Evolutionary conservation across 2,888 invertebrate genomes (phyloP), one percentile per base, ranked within the genome.

Genomic region (Dugesia japonica): DNA sequence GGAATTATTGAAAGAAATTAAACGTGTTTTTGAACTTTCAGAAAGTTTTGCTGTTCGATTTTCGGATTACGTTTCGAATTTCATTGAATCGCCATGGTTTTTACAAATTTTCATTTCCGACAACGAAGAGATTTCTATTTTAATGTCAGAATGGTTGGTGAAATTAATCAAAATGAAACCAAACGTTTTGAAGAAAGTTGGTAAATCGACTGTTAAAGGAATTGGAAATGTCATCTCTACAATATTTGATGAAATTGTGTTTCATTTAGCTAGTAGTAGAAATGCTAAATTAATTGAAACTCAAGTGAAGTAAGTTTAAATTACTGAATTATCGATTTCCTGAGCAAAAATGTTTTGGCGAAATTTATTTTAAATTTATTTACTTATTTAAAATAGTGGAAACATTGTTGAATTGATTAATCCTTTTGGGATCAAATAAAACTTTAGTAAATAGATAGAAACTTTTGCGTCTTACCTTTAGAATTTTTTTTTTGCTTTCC

Each of bases 61-160:
- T 76, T 38, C 76, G 1, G 72, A 71, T 27, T 26, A n/a, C 13
- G 76, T 33, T 9, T 38, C 28, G 15, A 26, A 20, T 9, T 17
- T 71, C 0, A 26, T 84, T 28, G 79, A 81, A 73, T 83, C 82
- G 9, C 81, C 81, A 13, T 83, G 83, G 82, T 79, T 84, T 42
- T 81, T 84, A 17, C 84, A 84, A 79, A 79, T 84, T 79, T 78
- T 84, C 78, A 82, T 84, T 71, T 80, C 83, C 26, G 84, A 84
- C 78, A 82, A 83, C 78, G 78, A 80, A 1, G 80, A 80, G 1
- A 81, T 82, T 0, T 80, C 80, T 1, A 77, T 80, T 1, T 26
- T 42, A 20, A 56, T 28, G 33, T 9, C 76, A 26, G 28, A 77
- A 20, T 77, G 77, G 15, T 76, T 77, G 27, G 1, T 27, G 7